Conservation (phyloP, 2,113 vertebrate genomes). For the Ctenomys sociabilis region DNA sequence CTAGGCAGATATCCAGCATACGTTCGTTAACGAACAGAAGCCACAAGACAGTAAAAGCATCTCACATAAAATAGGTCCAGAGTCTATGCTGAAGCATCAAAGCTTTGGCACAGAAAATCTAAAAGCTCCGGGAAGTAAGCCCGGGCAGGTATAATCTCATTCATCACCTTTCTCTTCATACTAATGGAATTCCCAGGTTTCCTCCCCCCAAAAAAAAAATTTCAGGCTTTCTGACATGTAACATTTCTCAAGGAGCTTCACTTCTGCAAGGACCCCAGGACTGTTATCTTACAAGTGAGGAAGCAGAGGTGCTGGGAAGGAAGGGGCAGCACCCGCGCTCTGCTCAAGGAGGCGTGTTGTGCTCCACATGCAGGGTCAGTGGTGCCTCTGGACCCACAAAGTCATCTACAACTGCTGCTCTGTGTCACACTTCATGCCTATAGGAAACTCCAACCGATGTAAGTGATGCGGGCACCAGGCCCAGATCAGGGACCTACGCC, state of each 20-base stretch:
- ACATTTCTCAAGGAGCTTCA: background rate
- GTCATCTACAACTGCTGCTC: background rate
- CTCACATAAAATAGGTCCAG: background rate
- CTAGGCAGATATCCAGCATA: background rate
- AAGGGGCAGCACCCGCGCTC: background rate
- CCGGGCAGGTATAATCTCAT: background rate
- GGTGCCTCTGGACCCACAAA: background rate
- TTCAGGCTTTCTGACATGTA: background rate
- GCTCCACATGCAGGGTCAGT: fast-evolving
- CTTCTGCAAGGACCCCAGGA: background rate
- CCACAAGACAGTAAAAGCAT: background rate
- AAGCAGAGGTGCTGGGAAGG: background rate
- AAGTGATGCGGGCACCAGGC: background rate
- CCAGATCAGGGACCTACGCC: background rate
- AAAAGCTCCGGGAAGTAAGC: background rate
- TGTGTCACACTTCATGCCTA: background rate
- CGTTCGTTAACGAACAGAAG: background rate
- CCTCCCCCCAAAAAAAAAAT: background rate
- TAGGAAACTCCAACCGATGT: background rate
- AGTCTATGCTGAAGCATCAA: background rate
- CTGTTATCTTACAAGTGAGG: background rate
- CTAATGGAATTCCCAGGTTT: background rate
- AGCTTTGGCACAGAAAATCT: background rate
- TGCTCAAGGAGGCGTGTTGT: fast-evolving
- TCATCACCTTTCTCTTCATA: background rate